These are phyloP conservation scores for Emmelina monodactyla DNA, from an alignment of 2,888 invertebrate genomes.

Conservation along the genomic window DNA sequence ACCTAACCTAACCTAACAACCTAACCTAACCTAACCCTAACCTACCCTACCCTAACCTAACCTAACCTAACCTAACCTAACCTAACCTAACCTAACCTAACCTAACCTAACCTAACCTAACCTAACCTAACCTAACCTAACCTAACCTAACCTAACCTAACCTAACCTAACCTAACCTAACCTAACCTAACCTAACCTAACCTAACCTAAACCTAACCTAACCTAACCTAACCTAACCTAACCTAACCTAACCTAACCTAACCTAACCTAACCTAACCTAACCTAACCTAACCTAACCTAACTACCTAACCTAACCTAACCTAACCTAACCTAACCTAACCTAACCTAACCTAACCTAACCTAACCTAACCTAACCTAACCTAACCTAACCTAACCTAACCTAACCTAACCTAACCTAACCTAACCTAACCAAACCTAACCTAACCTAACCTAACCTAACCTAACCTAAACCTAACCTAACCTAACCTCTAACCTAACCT, in stretches of 20 bases:
- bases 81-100: conserved; percentile 1
- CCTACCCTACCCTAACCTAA: conserved; percentile 1
- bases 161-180: conserved; percentile 1
- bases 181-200: conserved; percentile 1
- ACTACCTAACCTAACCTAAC: too few relatives aligned
- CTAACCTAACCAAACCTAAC: conserved; percentile 15
- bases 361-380: conserved; percentile 15
- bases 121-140: conserved; percentile 1
- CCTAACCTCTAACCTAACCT: conserved; percentile 6
- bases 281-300: conserved; percentile 1
- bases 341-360: background rate
- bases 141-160: conserved; percentile 1
- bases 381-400: conserved; percentile 16
- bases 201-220: conserved; percentile 1
- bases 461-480: conserved; percentile 14
- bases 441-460: conserved; percentile 16
- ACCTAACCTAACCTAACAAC: background rate
- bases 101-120: background rate
- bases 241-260: conserved; percentile 1
- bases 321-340: background rate
- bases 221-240: background rate
- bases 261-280: conserved; percentile 1
- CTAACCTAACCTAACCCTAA: conserved; percentile 1
- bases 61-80: conserved; percentile 1
- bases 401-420: conserved; percentile 14